Conservation (phyloP, 2,888 invertebrate genomes). For the Ophraella communa region DNA sequence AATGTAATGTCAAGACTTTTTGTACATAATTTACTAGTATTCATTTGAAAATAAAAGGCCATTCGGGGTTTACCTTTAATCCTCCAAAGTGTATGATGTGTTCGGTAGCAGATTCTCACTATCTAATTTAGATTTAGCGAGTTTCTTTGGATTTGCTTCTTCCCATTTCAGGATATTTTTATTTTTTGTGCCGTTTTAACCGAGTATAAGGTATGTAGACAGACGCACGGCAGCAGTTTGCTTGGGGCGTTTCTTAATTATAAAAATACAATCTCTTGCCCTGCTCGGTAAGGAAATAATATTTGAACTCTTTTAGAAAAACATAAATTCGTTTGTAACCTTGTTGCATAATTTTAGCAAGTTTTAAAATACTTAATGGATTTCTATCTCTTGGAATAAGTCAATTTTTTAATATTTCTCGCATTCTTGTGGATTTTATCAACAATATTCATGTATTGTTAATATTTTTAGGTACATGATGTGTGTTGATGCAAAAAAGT, state of each 20-base stretch:
- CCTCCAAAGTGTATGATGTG: slow-evolving; percentile 16
- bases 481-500: no score
- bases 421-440: no score
- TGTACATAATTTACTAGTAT: slow-evolving; percentile 7
- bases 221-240: not conserved
- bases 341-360: no score
- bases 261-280: not conserved
- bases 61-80: slow-evolving; percentile 15
- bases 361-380: no score
- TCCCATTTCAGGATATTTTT: slow-evolving; percentile 19
- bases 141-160: slow-evolving; percentile 15
- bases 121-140: slow-evolving; percentile 52
- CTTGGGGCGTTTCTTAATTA: not conserved
- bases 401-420: no score
- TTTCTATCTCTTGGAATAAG: no score
- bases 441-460: no score
- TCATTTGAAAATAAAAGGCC: slow-evolving; percentile 19
- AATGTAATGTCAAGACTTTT: not conserved
- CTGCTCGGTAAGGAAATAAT: no score
- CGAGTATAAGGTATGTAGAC: not conserved
- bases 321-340: no score
- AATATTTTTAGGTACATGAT: no score
- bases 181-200: not conserved
- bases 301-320: no score
- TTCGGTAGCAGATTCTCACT: slow-evolving; percentile 46